Base-by-base conservation (phyloP, 2,113 vertebrate genomes). In the Vireo altiloquus region DNA sequence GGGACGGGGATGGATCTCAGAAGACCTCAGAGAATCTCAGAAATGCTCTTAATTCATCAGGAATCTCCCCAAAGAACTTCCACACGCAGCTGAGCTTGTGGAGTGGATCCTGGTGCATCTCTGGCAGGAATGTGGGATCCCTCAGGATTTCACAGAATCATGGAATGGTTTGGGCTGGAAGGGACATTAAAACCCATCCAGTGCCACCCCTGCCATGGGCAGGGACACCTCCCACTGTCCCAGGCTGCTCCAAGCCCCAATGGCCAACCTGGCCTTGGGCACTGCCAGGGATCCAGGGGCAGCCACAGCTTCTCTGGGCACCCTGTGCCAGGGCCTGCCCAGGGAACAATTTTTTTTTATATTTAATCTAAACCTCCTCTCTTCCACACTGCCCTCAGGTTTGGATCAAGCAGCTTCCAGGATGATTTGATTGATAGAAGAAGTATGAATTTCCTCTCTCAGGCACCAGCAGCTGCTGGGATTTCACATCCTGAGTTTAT, bases 131-230 rank as follows among this genome's bases (percentile, higher is more conserved):
- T 52, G 18, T 37, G 46, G 33, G 37, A 39, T 77, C 17, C 53
- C 52, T 35, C 33, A 52, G 9, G 37, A 52, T 31, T 59, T 35
- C 87, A 89, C 3, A 30, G 53, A 89, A 52, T 15, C 52, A 3
- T 9, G 28, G 44, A 39, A n/a, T 4, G 7, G 11, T 18, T n/a
- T 75, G 61, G 53, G 39, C 0, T 2, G 53, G 28, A 39, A 66
- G 13, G 44, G n/a, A 20, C 4, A 4, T 24, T 18, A 46, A 59
- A 66, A 7, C 1, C 0, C 27, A 27, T 0, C 50, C 44, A 15
- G 11, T 57, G 0, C 31, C 75, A 42, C 18, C 13, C 71, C 54
- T 39, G 54, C 54, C 84, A 24, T 20, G 50, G 18, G 11, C 35
- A 74, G 44, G 27, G 37, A 24, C 77, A 52, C 33, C 44, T 81